Evolutionary conservation across 64 coral and sea anemone genomes (phyloP).

Genomic region (Trachythela sp.): DNA sequence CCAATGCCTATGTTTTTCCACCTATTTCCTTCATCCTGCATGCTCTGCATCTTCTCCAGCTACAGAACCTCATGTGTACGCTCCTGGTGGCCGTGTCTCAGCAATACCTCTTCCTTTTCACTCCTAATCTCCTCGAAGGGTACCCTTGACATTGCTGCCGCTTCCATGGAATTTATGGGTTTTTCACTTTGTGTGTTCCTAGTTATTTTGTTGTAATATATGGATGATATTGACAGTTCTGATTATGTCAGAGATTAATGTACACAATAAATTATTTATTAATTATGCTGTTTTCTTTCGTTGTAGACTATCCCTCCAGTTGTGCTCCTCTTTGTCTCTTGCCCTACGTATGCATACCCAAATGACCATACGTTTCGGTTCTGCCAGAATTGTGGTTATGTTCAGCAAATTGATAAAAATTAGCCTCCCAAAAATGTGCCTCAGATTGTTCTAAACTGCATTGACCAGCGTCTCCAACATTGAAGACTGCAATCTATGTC

Average conservation of each 20-base stretch:
- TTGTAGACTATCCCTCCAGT: slow-evolving; percentile 5
- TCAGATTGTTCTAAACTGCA: no score
- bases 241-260: not conserved
- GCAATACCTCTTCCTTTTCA: not conserved
- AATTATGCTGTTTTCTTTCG: not conserved
- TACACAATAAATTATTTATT: not conserved
- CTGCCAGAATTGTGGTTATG: not conserved
- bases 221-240: not conserved
- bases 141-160: not conserved
- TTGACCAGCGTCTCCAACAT: no score
- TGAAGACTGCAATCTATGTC: not conserved
- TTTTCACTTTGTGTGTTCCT: not conserved
- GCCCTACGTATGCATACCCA: not conserved
- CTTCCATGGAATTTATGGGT: slow-evolving; percentile 30
- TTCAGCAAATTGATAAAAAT: not conserved
- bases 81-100: not conserved
- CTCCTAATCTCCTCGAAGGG: not conserved
- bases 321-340: slow-evolving; percentile 1
- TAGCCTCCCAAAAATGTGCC: no score
- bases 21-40: not conserved
- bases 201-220: not conserved
- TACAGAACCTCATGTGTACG: not conserved
- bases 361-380: not conserved
- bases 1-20: not conserved
- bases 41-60: not conserved